A percentile compares a stretch with the other conserved stretches of the same genome.
Conservation (phyloP, 2,888 invertebrate genomes). For the Acrocera orbiculus region DNA sequence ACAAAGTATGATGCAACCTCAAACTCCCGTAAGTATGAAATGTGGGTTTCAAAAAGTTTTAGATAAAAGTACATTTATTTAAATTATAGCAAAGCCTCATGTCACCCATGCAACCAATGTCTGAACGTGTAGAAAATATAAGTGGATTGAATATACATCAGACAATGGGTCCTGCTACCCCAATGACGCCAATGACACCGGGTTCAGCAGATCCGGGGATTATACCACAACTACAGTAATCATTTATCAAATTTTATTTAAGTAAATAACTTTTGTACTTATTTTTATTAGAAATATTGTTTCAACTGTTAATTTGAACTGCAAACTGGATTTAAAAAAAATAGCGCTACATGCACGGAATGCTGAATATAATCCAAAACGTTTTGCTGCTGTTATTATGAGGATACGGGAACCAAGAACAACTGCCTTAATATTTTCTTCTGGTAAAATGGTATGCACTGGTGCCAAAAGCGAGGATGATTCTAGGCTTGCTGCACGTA, state of each 20-base stretch:
- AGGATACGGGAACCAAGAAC: slow-evolving; percentile 76
- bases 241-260: neutral
- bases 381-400: slow-evolving; percentile 99
- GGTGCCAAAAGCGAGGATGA: slow-evolving; percentile 63
- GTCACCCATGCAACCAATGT: slow-evolving; percentile 58
- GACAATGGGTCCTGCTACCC: slow-evolving; percentile 53
- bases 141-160: slow-evolving; percentile 29
- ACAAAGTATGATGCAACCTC: slow-evolving; percentile 75
- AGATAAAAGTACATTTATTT: too few relatives aligned
- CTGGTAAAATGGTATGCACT: slow-evolving; percentile 73
- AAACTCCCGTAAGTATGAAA: slow-evolving; percentile 55
- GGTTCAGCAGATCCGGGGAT: slow-evolving; percentile 87
- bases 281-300: slow-evolving; percentile 73
- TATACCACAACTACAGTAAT: slow-evolving; percentile 50
- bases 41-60: neutral
- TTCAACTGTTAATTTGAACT: slow-evolving; percentile 90
- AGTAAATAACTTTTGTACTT: neutral
- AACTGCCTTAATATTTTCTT: slow-evolving; percentile 57
- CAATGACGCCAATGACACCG: slow-evolving; percentile 82
- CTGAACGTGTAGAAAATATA: slow-evolving; percentile 22
- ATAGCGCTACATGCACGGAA: slow-evolving; percentile 96
- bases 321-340: slow-evolving; percentile 88
- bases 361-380: slow-evolving; percentile 97
- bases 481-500: slow-evolving; percentile 57
- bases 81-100: slow-evolving; percentile 57